Percentiles rank a stretch among this genome's conserved stretches.
phyloP scores from a whole-genome alignment of 2,113 vertebrate species.

The Clupea harengus region DNA sequence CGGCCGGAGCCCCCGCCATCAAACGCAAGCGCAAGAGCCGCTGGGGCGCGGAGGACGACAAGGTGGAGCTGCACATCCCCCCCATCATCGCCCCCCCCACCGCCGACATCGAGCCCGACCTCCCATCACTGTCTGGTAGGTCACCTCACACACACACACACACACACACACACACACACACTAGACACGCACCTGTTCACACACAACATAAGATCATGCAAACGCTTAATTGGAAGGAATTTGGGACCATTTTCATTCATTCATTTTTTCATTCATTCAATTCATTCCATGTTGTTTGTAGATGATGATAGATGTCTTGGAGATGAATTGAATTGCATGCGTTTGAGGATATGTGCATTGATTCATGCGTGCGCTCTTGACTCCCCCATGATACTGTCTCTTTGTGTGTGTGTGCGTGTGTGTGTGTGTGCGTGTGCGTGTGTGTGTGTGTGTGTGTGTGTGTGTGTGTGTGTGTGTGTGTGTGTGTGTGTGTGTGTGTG shows the following conservation, averaged over 20 bases:
- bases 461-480: background rate
- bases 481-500: background rate
- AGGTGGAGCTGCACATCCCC: slow-evolving; percentile 78
- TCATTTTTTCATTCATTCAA: too few relatives aligned
- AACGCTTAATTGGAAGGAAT: too few relatives aligned
- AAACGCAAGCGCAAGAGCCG: slow-evolving; percentile 94
- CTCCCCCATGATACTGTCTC: too few relatives aligned
- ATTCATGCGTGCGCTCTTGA: background rate
- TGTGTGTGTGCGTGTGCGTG: background rate
- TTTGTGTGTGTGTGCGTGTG: background rate
- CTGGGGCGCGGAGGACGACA: slow-evolving; percentile 92
- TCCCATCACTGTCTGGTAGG: slow-evolving; percentile 66
- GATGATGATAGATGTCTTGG: too few relatives aligned
- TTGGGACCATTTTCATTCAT: too few relatives aligned
- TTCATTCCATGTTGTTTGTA: too few relatives aligned
- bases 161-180: background rate
- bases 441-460: slow-evolving; percentile 8
- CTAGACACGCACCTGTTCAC: background rate
- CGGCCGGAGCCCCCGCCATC: slow-evolving; percentile 9
- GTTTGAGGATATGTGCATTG: background rate
- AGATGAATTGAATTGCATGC: too few relatives aligned
- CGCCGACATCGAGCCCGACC: slow-evolving; percentile 46
- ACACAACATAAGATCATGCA: too few relatives aligned
- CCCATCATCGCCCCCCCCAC: slow-evolving; percentile 67
- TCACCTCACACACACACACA: background rate